These are phyloP conservation scores for Ciona savignyi DNA, from an alignment of 23 tunicate species.

Conservation along the genomic window DNA sequence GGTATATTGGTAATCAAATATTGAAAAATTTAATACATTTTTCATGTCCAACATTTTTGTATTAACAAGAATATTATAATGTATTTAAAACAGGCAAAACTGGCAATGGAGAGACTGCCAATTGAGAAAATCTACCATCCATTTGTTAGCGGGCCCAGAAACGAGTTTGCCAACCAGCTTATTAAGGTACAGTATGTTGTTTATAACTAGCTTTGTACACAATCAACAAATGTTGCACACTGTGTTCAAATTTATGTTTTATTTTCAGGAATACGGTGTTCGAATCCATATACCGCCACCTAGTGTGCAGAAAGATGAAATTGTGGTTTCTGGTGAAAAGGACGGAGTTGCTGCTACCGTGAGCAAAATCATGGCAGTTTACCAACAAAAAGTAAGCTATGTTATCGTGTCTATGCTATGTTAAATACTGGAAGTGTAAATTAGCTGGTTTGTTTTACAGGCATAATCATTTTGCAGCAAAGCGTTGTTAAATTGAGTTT, in stretches of 20 bases:
- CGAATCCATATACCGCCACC: slow-evolving; percentile 96
- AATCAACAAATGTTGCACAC: not conserved
- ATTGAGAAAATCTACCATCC: slow-evolving; percentile 87
- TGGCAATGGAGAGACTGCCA: slow-evolving; percentile 65
- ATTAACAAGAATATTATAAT: too few species aligned
- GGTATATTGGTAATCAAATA: slow-evolving; percentile 12
- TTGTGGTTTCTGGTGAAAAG: slow-evolving; percentile 90
- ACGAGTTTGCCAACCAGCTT: slow-evolving; percentile 44
- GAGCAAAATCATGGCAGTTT: slow-evolving; percentile 43
- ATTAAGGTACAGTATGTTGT: slow-evolving; percentile 16
- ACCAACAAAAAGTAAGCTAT: slow-evolving; percentile 59
- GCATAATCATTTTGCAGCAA: too few species aligned
- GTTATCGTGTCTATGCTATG: not conserved
- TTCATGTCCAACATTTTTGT: too few species aligned
- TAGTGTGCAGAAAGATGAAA: slow-evolving; percentile 87
- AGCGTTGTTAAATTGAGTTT: too few species aligned
- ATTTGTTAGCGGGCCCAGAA: slow-evolving; percentile 70
- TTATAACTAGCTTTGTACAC: not conserved
- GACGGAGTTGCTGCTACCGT: slow-evolving; percentile 89
- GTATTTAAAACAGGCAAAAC: slow-evolving; percentile 50
- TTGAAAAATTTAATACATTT: not conserved
- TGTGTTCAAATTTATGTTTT: too few species aligned
- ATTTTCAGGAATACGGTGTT: slow-evolving; percentile 52
- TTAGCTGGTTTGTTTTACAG: too few species aligned
- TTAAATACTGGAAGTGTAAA: too few species aligned